These are phyloP conservation scores for Habropoda laboriosa DNA, from an alignment of 1,140 invertebrate species.

Conservation along the genomic window DNA sequence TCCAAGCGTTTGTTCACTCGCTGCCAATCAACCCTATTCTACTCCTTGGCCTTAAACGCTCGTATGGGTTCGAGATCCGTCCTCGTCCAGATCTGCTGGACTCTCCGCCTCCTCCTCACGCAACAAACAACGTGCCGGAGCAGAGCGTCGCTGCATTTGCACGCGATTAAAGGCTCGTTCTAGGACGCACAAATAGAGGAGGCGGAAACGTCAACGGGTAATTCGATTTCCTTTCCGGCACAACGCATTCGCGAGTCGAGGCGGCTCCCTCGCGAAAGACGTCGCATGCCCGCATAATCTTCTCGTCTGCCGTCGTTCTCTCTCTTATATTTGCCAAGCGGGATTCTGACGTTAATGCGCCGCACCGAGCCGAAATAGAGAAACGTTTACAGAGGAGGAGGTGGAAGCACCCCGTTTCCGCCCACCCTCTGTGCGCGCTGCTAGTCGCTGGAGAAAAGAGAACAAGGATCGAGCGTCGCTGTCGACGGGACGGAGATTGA, in stretches of 20 bases:
- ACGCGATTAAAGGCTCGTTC: conserved; percentile 22
- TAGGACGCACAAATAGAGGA: background rate
- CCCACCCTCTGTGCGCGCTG: background rate
- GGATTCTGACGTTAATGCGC: conserved; percentile 49
- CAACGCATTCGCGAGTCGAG: conserved; percentile 20
- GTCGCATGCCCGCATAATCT: conserved; percentile 61
- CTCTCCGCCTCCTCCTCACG: too few relatives aligned
- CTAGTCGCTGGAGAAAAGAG: background rate
- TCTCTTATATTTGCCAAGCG: conserved; percentile 55
- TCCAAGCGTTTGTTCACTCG: conserved; percentile 33
- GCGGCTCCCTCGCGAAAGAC: conserved; percentile 28
- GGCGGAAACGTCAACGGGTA: conserved; percentile 43
- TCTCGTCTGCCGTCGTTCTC: conserved; percentile 46
- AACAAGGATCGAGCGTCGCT: background rate
- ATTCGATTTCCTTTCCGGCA: conserved; percentile 42
- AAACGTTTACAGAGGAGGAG: background rate
- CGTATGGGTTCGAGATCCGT: background rate
- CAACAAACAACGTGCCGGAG: background rate
- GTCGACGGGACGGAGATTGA: background rate
- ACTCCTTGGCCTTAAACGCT: background rate
- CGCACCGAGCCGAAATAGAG: conserved; percentile 24
- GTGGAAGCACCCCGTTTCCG: background rate
- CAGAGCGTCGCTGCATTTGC: background rate
- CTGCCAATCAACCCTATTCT: conserved; percentile 9
- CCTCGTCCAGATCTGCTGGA: too few relatives aligned